phyloP scores from a whole-genome alignment of 2,113 vertebrate species.

The Acanthochromis polyacanthus region DNA sequence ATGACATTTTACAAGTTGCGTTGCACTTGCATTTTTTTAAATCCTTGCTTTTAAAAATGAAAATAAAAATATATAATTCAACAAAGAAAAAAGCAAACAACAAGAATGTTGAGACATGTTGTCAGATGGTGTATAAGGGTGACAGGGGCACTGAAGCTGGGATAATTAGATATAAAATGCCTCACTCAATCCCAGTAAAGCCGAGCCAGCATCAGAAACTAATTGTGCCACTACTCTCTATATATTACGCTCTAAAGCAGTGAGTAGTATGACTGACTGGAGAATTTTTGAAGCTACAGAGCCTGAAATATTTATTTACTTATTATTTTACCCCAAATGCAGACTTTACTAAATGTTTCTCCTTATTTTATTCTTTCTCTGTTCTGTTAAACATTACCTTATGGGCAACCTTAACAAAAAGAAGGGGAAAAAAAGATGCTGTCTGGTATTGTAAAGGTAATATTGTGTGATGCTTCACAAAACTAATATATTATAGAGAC shows the following conservation, averaged over 20 bases:
- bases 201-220: slow-evolving; percentile 6
- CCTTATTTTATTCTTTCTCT: not conserved
- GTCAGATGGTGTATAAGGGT: slow-evolving; percentile 58
- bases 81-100: not conserved
- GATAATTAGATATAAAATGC: slow-evolving; percentile 83
- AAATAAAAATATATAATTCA: not conserved
- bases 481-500: no score
- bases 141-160: slow-evolving; percentile 69
- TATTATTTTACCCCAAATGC: not conserved
- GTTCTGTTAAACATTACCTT: no score
- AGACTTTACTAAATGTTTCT: not conserved
- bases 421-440: no score
- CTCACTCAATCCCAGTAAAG: slow-evolving; percentile 70
- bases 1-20: not conserved
- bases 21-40: not conserved
- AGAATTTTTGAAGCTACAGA: not conserved
- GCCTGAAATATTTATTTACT: not conserved
- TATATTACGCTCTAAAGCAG: not conserved
- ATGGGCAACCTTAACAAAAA: no score
- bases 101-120: slow-evolving; percentile 5
- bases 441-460: no score
- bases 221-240: not conserved
- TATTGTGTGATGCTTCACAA: no score
- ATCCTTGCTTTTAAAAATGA: not conserved
- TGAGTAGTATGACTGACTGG: not conserved